Percentiles rank a stretch among this genome's conserved stretches.
phyloP scores from a whole-genome alignment of 1,140 invertebrate species.

The Saxidomus purpurata region DNA sequence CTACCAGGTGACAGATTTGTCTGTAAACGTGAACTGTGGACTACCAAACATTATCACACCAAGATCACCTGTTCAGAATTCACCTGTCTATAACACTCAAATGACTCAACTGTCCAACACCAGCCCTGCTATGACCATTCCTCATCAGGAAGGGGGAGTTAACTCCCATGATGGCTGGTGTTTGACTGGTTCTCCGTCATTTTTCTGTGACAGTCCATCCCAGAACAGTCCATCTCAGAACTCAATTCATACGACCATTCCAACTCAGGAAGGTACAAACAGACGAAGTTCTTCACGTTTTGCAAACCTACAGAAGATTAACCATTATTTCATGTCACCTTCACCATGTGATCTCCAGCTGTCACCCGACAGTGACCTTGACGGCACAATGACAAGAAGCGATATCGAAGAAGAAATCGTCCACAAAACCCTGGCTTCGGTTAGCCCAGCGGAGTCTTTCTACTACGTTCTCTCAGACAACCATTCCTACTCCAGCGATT shows the following conservation, averaged over 20 bases:
- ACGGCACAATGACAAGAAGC: constrained; percentile 53
- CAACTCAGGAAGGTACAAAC: constrained; percentile 50
- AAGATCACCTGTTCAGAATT: constrained; percentile 22
- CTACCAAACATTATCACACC: neutral
- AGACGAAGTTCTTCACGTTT: constrained; percentile 25
- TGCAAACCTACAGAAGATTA: constrained; percentile 54
- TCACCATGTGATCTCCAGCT: constrained; percentile 52
- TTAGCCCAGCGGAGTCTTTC: constrained; percentile 51
- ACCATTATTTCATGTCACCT: constrained; percentile 39
- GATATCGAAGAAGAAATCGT: constrained; percentile 57
- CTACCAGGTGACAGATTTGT: constrained; percentile 57
- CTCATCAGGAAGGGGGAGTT: constrained; percentile 65
- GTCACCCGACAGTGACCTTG: constrained; percentile 16
- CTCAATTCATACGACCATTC: constrained; percentile 43
- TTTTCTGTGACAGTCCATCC: constrained; percentile 57
- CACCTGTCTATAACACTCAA: constrained; percentile 36
- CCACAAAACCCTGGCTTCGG: constrained; percentile 31
- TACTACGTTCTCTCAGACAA: constrained; percentile 55
- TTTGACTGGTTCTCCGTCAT: constrained; percentile 60
- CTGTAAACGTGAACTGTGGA: constrained; percentile 48
- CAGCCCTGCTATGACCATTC: constrained; percentile 63
- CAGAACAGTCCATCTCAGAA: constrained; percentile 60
- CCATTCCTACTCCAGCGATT: constrained; percentile 49
- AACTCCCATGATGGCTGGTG: constrained; percentile 62
- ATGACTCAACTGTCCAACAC: constrained; percentile 37